Conservation (phyloP, 2,888 invertebrate genomes). For the Cerastis rubricosa region DNA sequence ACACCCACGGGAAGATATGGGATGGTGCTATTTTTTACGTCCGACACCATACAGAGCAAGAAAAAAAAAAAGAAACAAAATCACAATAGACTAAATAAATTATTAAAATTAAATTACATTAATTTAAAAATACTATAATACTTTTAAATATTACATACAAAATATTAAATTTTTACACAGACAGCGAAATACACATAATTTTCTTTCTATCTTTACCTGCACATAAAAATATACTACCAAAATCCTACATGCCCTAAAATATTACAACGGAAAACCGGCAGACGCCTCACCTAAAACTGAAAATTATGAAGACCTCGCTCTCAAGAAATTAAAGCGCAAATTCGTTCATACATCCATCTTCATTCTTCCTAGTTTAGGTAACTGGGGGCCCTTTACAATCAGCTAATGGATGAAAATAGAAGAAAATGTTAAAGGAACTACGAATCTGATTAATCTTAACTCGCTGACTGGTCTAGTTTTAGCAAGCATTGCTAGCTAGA, state of each 20-base stretch:
- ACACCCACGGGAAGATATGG: too few species aligned
- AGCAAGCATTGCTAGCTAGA: not conserved
- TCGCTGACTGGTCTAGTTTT: conserved; percentile 21
- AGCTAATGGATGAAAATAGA: conserved; percentile 50
- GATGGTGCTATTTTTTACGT: too few species aligned
- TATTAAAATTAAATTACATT: too few species aligned
- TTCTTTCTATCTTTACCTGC: not conserved
- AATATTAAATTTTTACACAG: too few species aligned
- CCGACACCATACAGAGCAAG: too few species aligned
- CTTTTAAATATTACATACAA: too few species aligned
- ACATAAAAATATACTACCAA: conserved; percentile 10
- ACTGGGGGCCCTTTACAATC: conserved; percentile 47
- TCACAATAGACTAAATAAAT: too few species aligned
- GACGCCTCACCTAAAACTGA: conserved; percentile 22
- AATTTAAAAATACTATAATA: too few species aligned
- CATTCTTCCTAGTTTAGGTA: conserved; percentile 46
- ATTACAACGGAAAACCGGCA: conserved; percentile 12
- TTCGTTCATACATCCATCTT: conserved; percentile 52
- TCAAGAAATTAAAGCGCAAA: conserved; percentile 45
- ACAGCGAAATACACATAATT: too few species aligned
- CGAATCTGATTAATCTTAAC: conserved; percentile 37
- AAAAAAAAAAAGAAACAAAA: too few species aligned
- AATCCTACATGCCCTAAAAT: conserved; percentile 8
- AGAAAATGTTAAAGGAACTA: conserved; percentile 30
- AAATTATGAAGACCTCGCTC: conserved; percentile 48